Evolutionary conservation across 2,888 invertebrate species (phyloP).

Genomic region (Cenopis cana): DNA sequence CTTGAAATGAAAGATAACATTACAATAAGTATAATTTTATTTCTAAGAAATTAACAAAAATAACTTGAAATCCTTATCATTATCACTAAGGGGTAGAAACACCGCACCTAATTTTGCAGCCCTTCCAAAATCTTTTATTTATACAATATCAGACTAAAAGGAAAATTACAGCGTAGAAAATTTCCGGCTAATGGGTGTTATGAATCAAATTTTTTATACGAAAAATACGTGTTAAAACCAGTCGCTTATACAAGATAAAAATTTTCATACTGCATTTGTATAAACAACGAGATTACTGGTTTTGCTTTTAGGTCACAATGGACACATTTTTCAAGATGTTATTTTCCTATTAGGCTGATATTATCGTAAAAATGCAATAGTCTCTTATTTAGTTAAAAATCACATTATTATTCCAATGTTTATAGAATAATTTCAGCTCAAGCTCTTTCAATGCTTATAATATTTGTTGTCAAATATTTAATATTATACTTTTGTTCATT

Average conservation of each 20-base stretch:
- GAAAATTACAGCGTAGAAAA: neutral
- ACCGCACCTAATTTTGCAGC: constrained; percentile 7
- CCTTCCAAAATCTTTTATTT: neutral
- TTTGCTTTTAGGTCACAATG: too few relatives aligned
- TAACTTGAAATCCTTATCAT: neutral
- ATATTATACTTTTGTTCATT: too few relatives aligned
- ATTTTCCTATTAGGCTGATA: neutral
- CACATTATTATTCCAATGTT: too few relatives aligned
- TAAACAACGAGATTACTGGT: neutral
- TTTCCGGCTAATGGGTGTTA: too few relatives aligned
- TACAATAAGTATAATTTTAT: neutral
- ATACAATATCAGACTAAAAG: neutral
- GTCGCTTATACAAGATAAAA: neutral
- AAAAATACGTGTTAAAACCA: neutral
- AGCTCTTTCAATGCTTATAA: too few relatives aligned
- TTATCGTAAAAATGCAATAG: neutral
- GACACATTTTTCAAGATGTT: neutral
- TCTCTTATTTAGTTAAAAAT: too few relatives aligned
- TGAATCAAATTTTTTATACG: too few relatives aligned
- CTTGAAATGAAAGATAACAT: constrained; percentile 10
- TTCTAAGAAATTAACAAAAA: constrained; percentile 13
- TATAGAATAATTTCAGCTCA: too few relatives aligned
- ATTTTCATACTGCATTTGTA: neutral
- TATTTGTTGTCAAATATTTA: too few relatives aligned
- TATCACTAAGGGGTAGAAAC: neutral